Base-by-base conservation (phyloP, 2,888 invertebrate species). In the Amphipyra tragopoginis region DNA sequence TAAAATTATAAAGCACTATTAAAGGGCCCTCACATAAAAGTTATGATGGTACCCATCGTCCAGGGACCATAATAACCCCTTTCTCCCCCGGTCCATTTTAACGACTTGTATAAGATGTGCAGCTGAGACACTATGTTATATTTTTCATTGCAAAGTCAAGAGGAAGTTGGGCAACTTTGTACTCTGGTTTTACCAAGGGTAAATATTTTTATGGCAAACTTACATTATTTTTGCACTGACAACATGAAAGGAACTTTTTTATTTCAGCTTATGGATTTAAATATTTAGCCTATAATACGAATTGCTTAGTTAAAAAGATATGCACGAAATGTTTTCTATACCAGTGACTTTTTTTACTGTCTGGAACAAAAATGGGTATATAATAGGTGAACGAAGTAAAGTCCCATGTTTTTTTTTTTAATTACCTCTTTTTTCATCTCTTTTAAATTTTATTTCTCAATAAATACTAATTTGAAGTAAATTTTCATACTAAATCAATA, bases 21-120 rank as follows among this genome's bases (percentile, higher is more conserved):
- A 65, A 65, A 72, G 59, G 72, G 68, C 53, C 67, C 38, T 15
- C 47, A 40, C 63, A 69, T 75, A 69, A 72, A 75, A 75, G 61
- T 65, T 64, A 66, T 62, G 58, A 64, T 66, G 69, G 53, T 44
- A 26, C 42, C 43, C 57, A 56, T 44, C 65, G 56, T 60, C 62
- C 72, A 58, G 49, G 63, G 64, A 53, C 45, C 60, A 66, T 54
- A 57, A 65, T 59, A 65, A 68, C 65, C 65, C 72, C 65, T 68
- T 75, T 60, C 64, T 56, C 52, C 62, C 52, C 60, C 54, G 42
- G 72, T 60, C 60, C 60, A 49, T 58, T 75, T 75, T 75, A 75
- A 75, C 55, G 76, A 72, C 72, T 63, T 53, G 58, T 56, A 50
- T 64, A 64, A 61, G 45, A 62, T 59, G 54, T 51, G 43, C 75